phyloP scores from a whole-genome alignment of 2,113 vertebrate species.

The Aptenodytes patagonicus region DNA sequence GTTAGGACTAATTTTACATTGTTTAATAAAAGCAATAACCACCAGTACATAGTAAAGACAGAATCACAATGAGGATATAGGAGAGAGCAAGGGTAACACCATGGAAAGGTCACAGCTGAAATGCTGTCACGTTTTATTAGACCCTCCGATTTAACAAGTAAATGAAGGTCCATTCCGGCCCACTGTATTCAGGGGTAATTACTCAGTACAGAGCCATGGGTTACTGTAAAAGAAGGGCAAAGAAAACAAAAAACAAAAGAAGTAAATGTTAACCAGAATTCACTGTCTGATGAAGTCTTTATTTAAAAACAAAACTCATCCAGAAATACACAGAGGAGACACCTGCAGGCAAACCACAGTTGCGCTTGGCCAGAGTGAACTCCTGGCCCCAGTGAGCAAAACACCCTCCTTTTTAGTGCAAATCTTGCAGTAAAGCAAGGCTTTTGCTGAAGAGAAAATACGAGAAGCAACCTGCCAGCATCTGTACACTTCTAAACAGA shows the following conservation, averaged over 20 bases:
- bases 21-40: conserved; percentile 47
- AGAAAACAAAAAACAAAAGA: conserved; percentile 68
- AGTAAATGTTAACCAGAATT: conserved; percentile 71
- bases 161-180: conserved; percentile 83
- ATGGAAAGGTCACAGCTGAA: conserved; percentile 56
- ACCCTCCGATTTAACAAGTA: conserved; percentile 79
- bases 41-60: conserved; percentile 11
- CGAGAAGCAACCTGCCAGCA: neutral
- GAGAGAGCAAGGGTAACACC: conserved; percentile 41
- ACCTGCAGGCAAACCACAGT: neutral
- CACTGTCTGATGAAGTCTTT: conserved; percentile 56
- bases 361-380: neutral
- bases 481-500: neutral
- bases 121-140: conserved; percentile 73
- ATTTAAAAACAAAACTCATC: conserved; percentile 57
- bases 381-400: neutral
- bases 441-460: conserved; percentile 14
- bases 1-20: conserved; percentile 11
- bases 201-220: conserved; percentile 99
- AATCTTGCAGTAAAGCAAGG: conserved; percentile 17
- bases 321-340: conserved; percentile 38
- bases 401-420: neutral
- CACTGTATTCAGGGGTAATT: conserved; percentile 83
- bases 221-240: conserved; percentile 97
- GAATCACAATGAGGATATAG: conserved; percentile 19